Evolutionary conservation across 2,797 vertebrate species (phyloP), one percentile per base, ranked within the genome.

Genomic region (Myripristis murdjan): DNA sequence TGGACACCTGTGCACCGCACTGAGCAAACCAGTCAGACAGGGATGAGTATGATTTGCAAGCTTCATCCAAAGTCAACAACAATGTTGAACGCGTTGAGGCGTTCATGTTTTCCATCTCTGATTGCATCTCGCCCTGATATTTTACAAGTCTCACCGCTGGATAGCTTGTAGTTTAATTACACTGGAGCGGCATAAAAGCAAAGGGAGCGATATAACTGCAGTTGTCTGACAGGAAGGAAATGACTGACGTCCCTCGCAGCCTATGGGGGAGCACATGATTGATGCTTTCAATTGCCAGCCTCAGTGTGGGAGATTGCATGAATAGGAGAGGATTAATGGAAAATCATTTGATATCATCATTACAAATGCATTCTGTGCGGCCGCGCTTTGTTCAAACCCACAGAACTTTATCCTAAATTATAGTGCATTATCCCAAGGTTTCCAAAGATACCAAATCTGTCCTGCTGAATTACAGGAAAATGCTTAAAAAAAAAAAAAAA

Each of bases 51-150:
- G 58, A 87, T 81, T 57, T 75, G 68, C 6, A 0, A 20, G 48
- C 81, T 76, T 76, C 64, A 49, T 67, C 75, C 75, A 82, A 86
- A 80, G 78, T 82, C 75, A 91, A 88, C 73, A 85, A 70, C 63
- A 79, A 79, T 57, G 69, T 26, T n/a, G 52, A 81, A 64, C 0
- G 24, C 51, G 62, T 20, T 0, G 55, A 74, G 63, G 35, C 81
- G 77, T 85, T 82, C 73, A 70, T 65, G 53, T 14, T 58, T 59
- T 68, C 49, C 68, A 52, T 64, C 58, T 16, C 39, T 18, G 87
- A 87, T 85, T 82, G 64, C 61, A 79, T 76, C 72, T 3, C 5
- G 23, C 24, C 18, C 53, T 28, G 6, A 52, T 12, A 52, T 33
- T 66, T 58, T 22, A 26, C 2, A 22, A 11, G 68, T 49, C 62